Conservation (phyloP, 2,797 vertebrate genomes). For the Periophthalmus magnuspinnatus region DNA sequence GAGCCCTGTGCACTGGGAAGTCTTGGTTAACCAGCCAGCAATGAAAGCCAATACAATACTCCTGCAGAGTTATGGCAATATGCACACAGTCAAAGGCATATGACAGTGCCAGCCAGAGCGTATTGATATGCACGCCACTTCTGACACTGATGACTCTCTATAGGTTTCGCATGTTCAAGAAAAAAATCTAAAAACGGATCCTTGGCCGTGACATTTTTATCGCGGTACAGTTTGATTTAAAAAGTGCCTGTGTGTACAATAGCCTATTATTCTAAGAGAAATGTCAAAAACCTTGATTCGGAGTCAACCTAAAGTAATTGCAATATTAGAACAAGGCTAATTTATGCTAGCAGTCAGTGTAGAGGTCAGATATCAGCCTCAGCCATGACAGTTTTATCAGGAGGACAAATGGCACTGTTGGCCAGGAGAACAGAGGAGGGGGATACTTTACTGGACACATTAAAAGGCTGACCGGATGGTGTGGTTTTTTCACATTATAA, state of each 20-base stretch:
- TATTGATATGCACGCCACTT: conserved; percentile 63
- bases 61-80: conserved; percentile 53
- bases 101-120: conserved; percentile 46
- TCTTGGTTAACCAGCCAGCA: conserved; percentile 71
- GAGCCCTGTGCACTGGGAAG: conserved; percentile 57
- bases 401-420: conserved; percentile 74
- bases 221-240: conserved; percentile 71
- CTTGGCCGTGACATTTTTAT: conserved; percentile 75
- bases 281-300: conserved; percentile 81
- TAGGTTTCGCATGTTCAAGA: conserved; percentile 43
- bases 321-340: conserved; percentile 79
- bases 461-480: conserved; percentile 62
- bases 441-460: conserved; percentile 69
- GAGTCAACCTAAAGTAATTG: conserved; percentile 70
- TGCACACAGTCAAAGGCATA: conserved; percentile 56
- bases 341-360: conserved; percentile 74
- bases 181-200: conserved; percentile 42
- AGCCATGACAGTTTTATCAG: conserved; percentile 81
- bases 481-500: conserved; percentile 62
- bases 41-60: conserved; percentile 67
- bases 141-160: conserved; percentile 66
- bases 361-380: conserved; percentile 77
- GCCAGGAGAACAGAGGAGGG: conserved; percentile 57
- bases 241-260: conserved; percentile 71
- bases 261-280: conserved; percentile 75